Conservation (phyloP, 2,113 vertebrate species). For the Gymnobelideus leadbeateri region DNA sequence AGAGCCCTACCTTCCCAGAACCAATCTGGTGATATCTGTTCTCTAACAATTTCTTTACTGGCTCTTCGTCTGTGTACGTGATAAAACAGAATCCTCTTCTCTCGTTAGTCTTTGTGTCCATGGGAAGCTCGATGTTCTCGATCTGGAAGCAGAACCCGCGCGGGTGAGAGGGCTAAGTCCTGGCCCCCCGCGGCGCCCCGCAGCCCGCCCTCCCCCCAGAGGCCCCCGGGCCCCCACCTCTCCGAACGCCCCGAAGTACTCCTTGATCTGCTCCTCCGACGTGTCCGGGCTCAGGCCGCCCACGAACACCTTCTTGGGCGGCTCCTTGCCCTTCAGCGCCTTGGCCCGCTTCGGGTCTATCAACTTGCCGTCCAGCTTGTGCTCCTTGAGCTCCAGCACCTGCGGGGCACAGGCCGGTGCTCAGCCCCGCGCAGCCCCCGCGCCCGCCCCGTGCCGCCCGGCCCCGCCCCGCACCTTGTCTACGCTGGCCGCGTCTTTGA, state of each 20-base stretch:
- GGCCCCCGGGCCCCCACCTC: constrained; percentile 80
- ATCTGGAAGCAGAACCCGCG: constrained; percentile 85
- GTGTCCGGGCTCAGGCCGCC: constrained; percentile 93
- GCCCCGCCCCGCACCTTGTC: constrained; percentile 85
- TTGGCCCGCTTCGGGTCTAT: constrained; percentile 94
- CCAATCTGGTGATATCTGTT: constrained; percentile 94
- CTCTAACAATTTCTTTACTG: constrained; percentile 92
- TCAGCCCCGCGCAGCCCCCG: accelerated
- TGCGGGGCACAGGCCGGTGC: constrained; percentile 57
- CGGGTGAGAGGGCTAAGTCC: too few relatives aligned
- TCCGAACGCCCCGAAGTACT: constrained; percentile 92
- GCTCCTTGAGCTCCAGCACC: constrained; percentile 93
- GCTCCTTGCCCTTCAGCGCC: constrained; percentile 92
- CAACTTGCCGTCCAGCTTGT: constrained; percentile 92
- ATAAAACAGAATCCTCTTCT: constrained; percentile 94
- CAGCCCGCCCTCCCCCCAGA: too few relatives aligned
- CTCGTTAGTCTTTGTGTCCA: constrained; percentile 93
- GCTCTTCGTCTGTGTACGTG: constrained; percentile 92
- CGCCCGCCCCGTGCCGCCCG: accelerated
- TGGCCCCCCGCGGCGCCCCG: too few relatives aligned
- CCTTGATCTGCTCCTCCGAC: constrained; percentile 92
- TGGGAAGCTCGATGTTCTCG: constrained; percentile 93
- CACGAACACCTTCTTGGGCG: constrained; percentile 93
- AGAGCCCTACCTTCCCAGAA: constrained; percentile 89
- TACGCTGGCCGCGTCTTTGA: constrained; percentile 92